Conservation (phyloP, 2,797 vertebrate genomes). For the Lemur catta region DNA sequence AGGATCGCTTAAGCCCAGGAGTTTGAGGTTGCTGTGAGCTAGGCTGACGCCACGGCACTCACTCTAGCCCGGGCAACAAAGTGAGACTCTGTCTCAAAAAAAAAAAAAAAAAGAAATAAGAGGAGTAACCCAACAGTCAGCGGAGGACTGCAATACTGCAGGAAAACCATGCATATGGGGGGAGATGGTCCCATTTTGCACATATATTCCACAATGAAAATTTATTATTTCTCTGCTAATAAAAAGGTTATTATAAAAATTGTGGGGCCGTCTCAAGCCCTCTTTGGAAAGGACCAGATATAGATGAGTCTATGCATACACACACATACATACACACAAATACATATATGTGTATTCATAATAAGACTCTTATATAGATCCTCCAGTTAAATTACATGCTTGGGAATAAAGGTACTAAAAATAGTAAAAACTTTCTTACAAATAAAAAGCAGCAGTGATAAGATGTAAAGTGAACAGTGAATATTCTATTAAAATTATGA, state of each 20-base stretch:
- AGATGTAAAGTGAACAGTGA: neutral
- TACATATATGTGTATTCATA: neutral
- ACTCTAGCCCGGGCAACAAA: too few relatives aligned
- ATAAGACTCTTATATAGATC: neutral
- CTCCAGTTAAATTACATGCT: neutral
- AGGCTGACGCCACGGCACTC: too few relatives aligned
- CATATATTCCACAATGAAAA: neutral
- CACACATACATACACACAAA: neutral
- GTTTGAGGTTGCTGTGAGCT: too few relatives aligned
- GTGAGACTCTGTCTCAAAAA: too few relatives aligned
- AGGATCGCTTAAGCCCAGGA: too few relatives aligned
- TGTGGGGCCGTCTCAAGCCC: neutral
- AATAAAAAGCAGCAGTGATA: neutral
- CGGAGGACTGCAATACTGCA: neutral
- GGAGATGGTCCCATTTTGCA: neutral
- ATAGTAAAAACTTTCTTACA: conserved; percentile 12
- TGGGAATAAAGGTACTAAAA: conserved; percentile 3
- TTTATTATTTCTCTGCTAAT: neutral
- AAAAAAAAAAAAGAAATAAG: neutral
- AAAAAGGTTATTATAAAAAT: conserved; percentile 2
- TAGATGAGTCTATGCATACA: neutral
- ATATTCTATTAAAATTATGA: conserved; percentile 3
- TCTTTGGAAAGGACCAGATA: conserved; percentile 10
- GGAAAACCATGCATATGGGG: neutral
- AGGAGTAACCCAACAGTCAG: neutral